Evolutionary conservation across 2,113 vertebrate genomes (phyloP), one percentile per base, ranked within the genome.

Genomic region (Aldabrachelys gigantea): DNA sequence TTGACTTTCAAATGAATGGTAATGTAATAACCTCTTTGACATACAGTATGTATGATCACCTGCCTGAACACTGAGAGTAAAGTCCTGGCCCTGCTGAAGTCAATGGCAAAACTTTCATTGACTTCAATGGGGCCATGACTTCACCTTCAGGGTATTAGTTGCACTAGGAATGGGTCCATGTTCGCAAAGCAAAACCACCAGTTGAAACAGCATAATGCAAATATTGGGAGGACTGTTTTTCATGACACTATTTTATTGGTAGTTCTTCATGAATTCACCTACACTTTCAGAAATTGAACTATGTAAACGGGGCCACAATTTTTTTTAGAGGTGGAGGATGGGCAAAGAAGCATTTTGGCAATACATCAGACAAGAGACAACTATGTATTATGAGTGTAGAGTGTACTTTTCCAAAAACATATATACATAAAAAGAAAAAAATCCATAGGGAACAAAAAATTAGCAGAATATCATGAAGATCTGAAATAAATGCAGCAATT

Each of bases 161-260:
- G 17, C 16, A 69, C 31, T 69, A n/a, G 17, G 65, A 69, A 69
- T 69, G 35, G 65, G 35, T 83, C 53, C 88, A 65, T 41, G 84
- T 72, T 47, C 91, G 38, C 80, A 86, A 86, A 95, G 83, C 76
- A 88, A 82, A 85, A 88, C 50, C 53, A 89, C 82, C 90, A 91
- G 90, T 88, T 1, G 2, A 92, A 88, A 90, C 78, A 92, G 47
- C 76, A 57, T 62, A 52, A 52, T 86, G 83, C 89, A 95, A 95
- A 95, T 96, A 93, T 79, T 86, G 83, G 88, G 89, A 95, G 10
- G 79, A 84, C 87, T 94, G 82, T 80, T 41, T 96, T 96, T 95
- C 87, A 90, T 91, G 89, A 95, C 1, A 8, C 10, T 75, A 25
- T 78, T 93, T 91, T 87, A 53, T 80, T 92, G 56, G 92, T 94